Conservation (phyloP, 2,113 vertebrate genomes). For the Ophiodon elongatus region DNA sequence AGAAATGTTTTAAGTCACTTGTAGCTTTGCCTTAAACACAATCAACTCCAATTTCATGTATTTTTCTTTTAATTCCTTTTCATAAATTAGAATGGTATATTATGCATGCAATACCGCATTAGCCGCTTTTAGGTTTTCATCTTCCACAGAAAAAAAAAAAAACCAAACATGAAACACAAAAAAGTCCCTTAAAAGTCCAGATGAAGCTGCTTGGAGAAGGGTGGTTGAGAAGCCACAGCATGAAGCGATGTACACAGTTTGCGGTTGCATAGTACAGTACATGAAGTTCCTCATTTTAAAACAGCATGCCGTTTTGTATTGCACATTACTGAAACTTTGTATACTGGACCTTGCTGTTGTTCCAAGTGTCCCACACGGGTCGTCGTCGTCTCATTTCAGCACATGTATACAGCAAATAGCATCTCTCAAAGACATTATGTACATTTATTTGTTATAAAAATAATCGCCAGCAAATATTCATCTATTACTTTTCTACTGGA, state of each 20-base stretch:
- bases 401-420: conserved; percentile 74
- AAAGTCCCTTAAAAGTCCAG: conserved; percentile 69
- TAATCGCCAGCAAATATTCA: conserved; percentile 74
- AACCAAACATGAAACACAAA: conserved; percentile 63
- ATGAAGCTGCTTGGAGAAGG: conserved; percentile 75
- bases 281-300: conserved; percentile 79
- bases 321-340: conserved; percentile 76
- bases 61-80: conserved; percentile 75
- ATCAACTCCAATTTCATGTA: conserved; percentile 72
- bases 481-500: conserved; percentile 66
- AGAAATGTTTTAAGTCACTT: conserved; percentile 79
- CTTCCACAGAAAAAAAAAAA: conserved; percentile 78
- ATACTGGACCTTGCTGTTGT: conserved; percentile 67
- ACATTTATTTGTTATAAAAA: conserved; percentile 78
- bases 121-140: conserved; percentile 77
- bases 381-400: conserved; percentile 55
- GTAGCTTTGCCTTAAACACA: conserved; percentile 80
- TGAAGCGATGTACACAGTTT: conserved; percentile 80
- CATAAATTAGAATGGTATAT: conserved; percentile 83
- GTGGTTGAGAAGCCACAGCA: conserved; percentile 74
- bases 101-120: conserved; percentile 85
- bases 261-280: conserved; percentile 83
- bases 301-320: conserved; percentile 80
- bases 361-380: conserved; percentile 50
- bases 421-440: conserved; percentile 79